These are phyloP conservation scores for Mormoops blainvillei DNA, from an alignment of 2,113 vertebrate species.

Conservation along the genomic window DNA sequence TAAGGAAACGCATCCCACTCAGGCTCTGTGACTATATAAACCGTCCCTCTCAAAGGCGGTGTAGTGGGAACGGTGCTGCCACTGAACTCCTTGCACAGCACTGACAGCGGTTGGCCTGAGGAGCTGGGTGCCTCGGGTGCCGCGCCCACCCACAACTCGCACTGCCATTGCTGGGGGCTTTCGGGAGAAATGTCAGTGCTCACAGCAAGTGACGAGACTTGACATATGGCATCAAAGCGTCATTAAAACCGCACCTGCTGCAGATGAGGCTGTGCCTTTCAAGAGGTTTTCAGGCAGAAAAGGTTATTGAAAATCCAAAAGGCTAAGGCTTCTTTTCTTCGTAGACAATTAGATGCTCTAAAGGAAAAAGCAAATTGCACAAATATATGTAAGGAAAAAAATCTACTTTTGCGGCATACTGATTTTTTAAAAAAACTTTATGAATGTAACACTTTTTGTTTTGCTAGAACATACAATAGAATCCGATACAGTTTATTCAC, in stretches of 20 bases:
- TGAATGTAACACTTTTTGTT: background rate
- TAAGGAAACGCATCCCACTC: background rate
- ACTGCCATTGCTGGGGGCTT: constrained; percentile 84
- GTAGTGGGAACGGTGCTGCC: background rate
- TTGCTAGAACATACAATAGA: background rate
- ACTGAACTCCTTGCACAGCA: constrained; percentile 53
- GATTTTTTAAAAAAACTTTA: background rate
- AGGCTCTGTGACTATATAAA: rapidly evolving
- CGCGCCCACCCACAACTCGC: constrained; percentile 68
- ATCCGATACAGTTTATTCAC: background rate
- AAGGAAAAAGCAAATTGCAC: background rate
- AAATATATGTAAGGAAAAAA: background rate
- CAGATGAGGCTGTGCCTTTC: constrained; percentile 85
- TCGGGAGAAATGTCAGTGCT: constrained; percentile 93
- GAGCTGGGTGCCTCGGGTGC: constrained; percentile 63
- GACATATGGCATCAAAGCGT: constrained; percentile 98
- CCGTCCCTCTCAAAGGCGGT: constrained; percentile 24
- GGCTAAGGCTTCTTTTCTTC: constrained; percentile 74
- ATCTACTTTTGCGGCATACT: background rate
- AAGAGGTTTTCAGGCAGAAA: constrained; percentile 83
- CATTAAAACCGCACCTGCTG: constrained; percentile 94
- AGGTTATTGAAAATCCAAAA: constrained; percentile 82
- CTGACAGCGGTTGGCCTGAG: constrained; percentile 60
- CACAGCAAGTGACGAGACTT: constrained; percentile 96
- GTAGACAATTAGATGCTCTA: constrained; percentile 66